Base-by-base conservation (phyloP, 2,888 invertebrate species). In the Monoplex corrugatus region DNA sequence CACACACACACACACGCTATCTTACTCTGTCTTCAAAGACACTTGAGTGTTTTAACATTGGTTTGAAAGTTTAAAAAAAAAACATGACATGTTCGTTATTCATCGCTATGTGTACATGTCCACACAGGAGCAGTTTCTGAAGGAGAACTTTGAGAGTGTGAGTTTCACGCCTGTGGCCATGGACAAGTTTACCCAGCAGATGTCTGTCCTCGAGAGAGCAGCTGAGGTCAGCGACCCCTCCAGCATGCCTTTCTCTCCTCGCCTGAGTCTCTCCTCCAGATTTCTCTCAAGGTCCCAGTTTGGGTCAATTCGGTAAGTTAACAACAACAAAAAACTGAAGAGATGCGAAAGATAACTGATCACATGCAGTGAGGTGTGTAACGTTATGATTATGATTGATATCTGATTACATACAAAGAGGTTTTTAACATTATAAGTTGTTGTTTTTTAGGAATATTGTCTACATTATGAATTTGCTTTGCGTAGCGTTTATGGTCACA, bases 101-200 rank as follows among this genome's bases (percentile, higher is more conserved):
- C n/a, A 43, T 32, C 8, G 63, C 38, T 28, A 80, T 38, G 6
- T 84, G 28, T 86, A 50, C 50, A 50, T 50, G 19, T 50, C 19
- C 50, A 50, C 91, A 1, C 90, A 94, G 94, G 94, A 95, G 91
- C 93, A 93, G 85, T 95, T 94, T 87, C 91, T 95, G 43, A 93
- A 94, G 87, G 94, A 95, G 75, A 94, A 94, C 85, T 95, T 94
- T 93, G 95, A 95, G 89, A 94, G 94, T 90, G 92, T 94, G 87
- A 93, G 92, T 83, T 95, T 95, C 88, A 93, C 94, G 0, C 94
- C 94, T 0, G 86, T 92, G 32, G 89, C 92, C 2, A 91, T 91
- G 87, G 94, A 94, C 75, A 93, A 93, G 90, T 95, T 95, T 92
- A 90, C 91, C 85, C 93, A 93, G 88, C 92, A 91, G 13, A 84